phyloP scores from a whole-genome alignment of 92 coral and sea anemone genomes.

The Chrysogorgia sp. region DNA sequence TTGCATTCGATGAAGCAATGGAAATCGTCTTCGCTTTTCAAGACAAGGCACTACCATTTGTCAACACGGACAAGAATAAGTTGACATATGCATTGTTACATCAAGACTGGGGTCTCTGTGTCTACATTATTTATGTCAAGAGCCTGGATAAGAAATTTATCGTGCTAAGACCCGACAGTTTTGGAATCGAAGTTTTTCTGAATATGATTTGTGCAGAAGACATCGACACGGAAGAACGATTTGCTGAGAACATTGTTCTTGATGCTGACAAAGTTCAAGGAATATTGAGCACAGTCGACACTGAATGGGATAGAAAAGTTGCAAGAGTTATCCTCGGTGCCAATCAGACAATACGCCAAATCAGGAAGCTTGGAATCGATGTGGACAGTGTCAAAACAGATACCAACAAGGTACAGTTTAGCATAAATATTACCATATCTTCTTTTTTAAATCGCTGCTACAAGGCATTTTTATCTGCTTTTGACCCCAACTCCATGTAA shows the following conservation, averaged over 20 bases:
- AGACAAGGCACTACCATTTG: constrained; percentile 45
- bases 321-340: constrained; percentile 24
- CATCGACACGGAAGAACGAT: neutral
- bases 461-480: no score
- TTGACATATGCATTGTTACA: constrained; percentile 46
- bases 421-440: no score
- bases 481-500: no score
- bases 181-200: constrained; percentile 30
- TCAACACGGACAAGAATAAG: constrained; percentile 31
- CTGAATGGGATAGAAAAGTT: constrained; percentile 52
- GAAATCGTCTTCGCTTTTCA: constrained; percentile 42
- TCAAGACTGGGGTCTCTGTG: constrained; percentile 42
- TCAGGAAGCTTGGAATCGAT: constrained; percentile 42
- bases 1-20: constrained; percentile 43
- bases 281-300: constrained; percentile 36
- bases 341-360: constrained; percentile 27
- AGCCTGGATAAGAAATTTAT: constrained; percentile 15
- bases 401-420: constrained; percentile 23
- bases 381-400: constrained; percentile 20
- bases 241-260: constrained; percentile 13
- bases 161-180: constrained; percentile 46
- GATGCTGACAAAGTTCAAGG: constrained; percentile 31
- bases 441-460: no score
- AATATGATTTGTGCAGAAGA: constrained; percentile 24
- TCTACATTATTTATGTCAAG: constrained; percentile 39